Base-by-base conservation (phyloP, 2,797 vertebrate species). In the Danionella dracula region DNA sequence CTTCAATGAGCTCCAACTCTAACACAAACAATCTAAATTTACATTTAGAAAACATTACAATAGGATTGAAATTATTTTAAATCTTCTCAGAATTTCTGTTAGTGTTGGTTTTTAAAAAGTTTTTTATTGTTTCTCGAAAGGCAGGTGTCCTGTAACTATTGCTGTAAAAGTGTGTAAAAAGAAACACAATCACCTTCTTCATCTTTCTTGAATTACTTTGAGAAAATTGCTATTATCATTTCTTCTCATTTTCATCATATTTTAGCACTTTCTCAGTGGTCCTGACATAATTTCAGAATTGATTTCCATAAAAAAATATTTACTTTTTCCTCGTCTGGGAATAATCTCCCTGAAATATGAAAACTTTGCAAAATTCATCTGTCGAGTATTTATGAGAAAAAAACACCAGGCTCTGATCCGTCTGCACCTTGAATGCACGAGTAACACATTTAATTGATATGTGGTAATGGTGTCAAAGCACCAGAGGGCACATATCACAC, bases 371-470 rank as follows among this genome's bases (percentile, higher is more conserved):
- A 41, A 35, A 20, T 50, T 60, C 60, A 8, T 56, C 34, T 4
- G 10, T 13, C 44, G 16, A 67, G 45, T 42, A 34, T 69, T 70
- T 41, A 65, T 40, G 29, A 65, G 58, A 71, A 32, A 42, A 73
- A 66, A 8, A 48, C 19, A 67, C 65, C 65, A 69, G 58, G 49
- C 48, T 41, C 46, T 64, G 44, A 66, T 66, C 57, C 38, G 41
- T 65, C 73, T 78, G 63, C 76, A 76, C 72, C 78, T 83, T 71
- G 45, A 65, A 71, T 51, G 19, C 73, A 74, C 54, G 45, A 71
- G 61, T 84, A 81, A 84, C 80, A 82, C 77, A 42, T 78, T 83
- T 79, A 83, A 85, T 79, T 82, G 81, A 84, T 80, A 82, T 80
- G 73, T 82, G 81, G 81, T 81, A 83, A 80, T 73, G 75, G 79